A percentile compares a stretch with the other conserved stretches of the same genome.
These are phyloP conservation scores for Lydus trimaculatus DNA, from an alignment of 2,888 invertebrate species.

Conservation along the genomic window DNA sequence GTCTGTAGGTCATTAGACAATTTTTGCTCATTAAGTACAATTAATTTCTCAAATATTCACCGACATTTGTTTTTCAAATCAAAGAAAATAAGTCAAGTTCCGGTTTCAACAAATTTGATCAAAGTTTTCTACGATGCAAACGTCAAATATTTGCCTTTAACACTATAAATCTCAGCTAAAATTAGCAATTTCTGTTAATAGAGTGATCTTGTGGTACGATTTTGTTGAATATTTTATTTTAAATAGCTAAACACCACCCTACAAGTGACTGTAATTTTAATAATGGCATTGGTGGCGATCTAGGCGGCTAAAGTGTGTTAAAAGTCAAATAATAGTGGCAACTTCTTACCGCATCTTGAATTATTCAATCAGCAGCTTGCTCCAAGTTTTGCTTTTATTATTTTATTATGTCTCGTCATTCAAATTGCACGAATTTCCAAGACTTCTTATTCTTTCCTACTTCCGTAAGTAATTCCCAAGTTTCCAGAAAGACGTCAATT, in stretches of 20 bases:
- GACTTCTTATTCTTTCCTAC: constrained; percentile 41
- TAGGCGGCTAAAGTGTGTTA: constrained; percentile 46
- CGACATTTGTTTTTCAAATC: neutral
- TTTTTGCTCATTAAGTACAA: neutral
- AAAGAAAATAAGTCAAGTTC: neutral
- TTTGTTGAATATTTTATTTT: neutral
- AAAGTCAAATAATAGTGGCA: constrained; percentile 47
- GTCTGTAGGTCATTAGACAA: neutral
- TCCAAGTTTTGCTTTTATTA: constrained; percentile 49
- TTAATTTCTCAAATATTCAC: neutral
- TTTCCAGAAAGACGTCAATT: constrained; percentile 45
- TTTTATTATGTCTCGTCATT: constrained; percentile 51
- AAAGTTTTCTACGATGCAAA: neutral
- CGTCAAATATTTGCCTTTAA: too few species aligned
- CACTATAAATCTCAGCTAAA: too few species aligned
- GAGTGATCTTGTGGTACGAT: neutral
- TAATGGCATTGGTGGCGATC: neutral
- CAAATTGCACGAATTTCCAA: constrained; percentile 45
- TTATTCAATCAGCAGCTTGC: constrained; percentile 49
- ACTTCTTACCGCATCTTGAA: constrained; percentile 46
- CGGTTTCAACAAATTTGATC: neutral
- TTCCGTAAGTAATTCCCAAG: constrained; percentile 48
- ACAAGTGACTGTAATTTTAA: neutral
- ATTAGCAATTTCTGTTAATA: too few species aligned
- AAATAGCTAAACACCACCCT: neutral